Evolutionary conservation across 2,113 vertebrate genomes (phyloP), one percentile per base, ranked within the genome.

Genomic region (Lophura nycthemera): DNA sequence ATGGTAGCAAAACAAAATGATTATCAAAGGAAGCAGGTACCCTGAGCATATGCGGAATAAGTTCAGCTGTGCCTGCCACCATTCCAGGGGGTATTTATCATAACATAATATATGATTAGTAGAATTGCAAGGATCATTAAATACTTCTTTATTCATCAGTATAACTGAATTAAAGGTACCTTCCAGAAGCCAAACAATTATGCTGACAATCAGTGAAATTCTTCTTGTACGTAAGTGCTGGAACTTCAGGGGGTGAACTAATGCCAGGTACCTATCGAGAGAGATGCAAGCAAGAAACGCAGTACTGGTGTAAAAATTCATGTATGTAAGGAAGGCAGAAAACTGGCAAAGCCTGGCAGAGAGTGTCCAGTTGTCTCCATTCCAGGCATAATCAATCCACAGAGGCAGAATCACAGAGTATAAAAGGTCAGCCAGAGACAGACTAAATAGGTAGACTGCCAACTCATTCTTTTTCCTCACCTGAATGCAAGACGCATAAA

Each of bases 231-330:
- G 97, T n/a, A 98, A 66, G 30, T 79, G 93, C 5, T 86, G 94
- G 70, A 97, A 98, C 93, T 88, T 98, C 5, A 99, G 42, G 2
- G 98, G 99, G 73, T 99, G 95, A 94, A 98, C 99, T 34, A 99
- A 98, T 0, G 98, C 99, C 57, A 99, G 61, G 71, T 98, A 99
- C 25, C 99, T 98, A 77, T 99, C 97, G 2, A 99, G 0, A 5
- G 99, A 98, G 8, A 99, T 98, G 97, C 98, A 99, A 94, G 98
- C 98, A 40, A 99, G 98, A 79, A 99, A 97, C 0, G 97, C 97
- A 0, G 98, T 97, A 27, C 98, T 98, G 89, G 97, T 98, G 96
- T 99, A 99, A 38, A 99, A 98, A 92, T 99, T 99, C 56, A 98
- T 97, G 86, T 98, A 98, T 52, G 96, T 98, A 36, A 98, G 67